phyloP scores from a whole-genome alignment of 2,113 vertebrate genomes.

The Boleophthalmus pectinirostris region DNA sequence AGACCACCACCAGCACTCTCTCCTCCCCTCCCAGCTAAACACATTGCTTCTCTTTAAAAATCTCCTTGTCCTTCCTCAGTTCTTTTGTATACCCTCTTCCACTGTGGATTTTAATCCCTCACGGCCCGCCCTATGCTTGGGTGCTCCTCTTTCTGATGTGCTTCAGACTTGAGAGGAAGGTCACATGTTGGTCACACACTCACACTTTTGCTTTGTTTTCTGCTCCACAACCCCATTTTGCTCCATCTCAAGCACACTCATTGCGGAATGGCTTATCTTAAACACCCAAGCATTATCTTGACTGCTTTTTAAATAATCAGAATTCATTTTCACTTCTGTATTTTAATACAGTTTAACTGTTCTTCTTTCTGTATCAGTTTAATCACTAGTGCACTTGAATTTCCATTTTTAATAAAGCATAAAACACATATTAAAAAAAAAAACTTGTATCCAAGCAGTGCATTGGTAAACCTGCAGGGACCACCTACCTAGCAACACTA shows the following conservation, averaged over 20 bases:
- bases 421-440: constrained; percentile 16
- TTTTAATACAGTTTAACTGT: not conserved
- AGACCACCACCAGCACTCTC: constrained; percentile 35
- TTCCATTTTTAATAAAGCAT: not conserved
- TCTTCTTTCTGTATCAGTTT: not conserved
- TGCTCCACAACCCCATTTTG: not conserved
- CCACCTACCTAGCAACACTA: constrained; percentile 45
- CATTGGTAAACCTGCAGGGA: constrained; percentile 32
- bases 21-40: constrained; percentile 11
- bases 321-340: not conserved
- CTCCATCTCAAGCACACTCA: constrained; percentile 16
- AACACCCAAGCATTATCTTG: not conserved
- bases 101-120: constrained; percentile 61
- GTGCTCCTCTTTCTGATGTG: constrained; percentile 50
- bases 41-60: constrained; percentile 15
- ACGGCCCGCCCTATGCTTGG: constrained; percentile 52
- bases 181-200: constrained; percentile 73
- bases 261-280: constrained; percentile 16
- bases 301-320: constrained; percentile 1
- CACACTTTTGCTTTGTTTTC: constrained; percentile 30
- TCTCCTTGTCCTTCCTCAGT: constrained; percentile 38
- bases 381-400: not conserved
- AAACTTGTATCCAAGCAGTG: constrained; percentile 18
- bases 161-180: constrained; percentile 63
- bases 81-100: constrained; percentile 64